Evolutionary conservation across 1,140 invertebrate genomes (phyloP).

Genomic region (Andricus grossulariae): DNA sequence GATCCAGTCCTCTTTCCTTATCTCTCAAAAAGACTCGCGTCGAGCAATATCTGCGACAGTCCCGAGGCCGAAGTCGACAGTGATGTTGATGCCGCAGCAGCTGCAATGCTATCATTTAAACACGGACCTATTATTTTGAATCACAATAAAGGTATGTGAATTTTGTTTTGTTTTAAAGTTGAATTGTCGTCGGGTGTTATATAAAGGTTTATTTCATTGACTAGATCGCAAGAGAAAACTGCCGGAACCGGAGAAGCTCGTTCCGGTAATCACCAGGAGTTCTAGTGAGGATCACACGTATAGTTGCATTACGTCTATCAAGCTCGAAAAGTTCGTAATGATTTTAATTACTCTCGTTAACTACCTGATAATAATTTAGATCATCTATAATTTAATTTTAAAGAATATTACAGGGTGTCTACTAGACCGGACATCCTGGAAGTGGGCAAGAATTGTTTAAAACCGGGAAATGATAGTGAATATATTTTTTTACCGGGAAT

Average conservation of each 20-base stretch:
- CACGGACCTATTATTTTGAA: conserved; percentile 79
- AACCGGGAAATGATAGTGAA: too few species aligned
- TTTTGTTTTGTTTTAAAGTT: conserved; percentile 40
- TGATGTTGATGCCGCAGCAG: conserved; percentile 86
- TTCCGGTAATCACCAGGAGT: conserved; percentile 82
- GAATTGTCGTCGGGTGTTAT: background rate
- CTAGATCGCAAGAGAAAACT: conserved; percentile 69
- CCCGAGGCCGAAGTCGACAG: conserved; percentile 78
- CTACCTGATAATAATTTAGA: too few species aligned
- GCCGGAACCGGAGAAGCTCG: conserved; percentile 69
- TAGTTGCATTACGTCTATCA: conserved; percentile 74
- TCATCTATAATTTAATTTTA: too few species aligned
- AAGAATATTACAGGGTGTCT: too few species aligned
- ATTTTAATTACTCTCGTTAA: background rate
- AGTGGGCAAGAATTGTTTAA: too few species aligned
- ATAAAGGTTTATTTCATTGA: background rate
- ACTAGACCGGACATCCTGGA: too few species aligned
- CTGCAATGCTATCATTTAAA: conserved; percentile 88
- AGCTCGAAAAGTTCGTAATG: conserved; percentile 66
- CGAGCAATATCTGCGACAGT: conserved; percentile 72
- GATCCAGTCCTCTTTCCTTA: conserved; percentile 88
- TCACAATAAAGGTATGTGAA: conserved; percentile 73
- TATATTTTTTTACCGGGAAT: too few species aligned
- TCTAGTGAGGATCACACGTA: conserved; percentile 90
- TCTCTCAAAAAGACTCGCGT: conserved; percentile 82